These are phyloP conservation scores for Nycticryphes semicollaris DNA, from an alignment of 2,113 vertebrate species.

Conservation along the genomic window DNA sequence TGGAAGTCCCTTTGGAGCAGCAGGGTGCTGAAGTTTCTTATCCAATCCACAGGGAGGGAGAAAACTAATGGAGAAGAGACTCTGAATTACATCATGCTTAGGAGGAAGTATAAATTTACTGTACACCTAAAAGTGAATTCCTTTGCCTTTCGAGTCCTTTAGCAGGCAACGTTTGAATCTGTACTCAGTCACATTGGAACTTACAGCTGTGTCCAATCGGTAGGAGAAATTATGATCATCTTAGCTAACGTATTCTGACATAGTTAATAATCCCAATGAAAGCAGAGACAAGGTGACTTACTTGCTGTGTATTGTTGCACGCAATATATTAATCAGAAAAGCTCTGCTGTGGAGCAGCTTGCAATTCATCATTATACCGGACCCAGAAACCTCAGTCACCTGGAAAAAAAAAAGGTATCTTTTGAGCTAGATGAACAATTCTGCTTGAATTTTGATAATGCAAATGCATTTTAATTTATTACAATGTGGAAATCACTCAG, in stretches of 20 bases:
- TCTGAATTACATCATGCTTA: background rate
- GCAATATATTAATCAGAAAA: background rate
- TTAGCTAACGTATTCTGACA: background rate
- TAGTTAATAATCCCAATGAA: background rate
- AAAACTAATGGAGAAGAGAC: background rate
- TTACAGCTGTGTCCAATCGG: background rate
- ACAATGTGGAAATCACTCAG: background rate
- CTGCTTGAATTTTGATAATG: background rate
- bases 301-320: background rate
- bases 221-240: background rate
- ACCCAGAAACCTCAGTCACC: background rate
- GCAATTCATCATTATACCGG: background rate
- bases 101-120: background rate
- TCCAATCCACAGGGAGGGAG: background rate
- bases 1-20: background rate
- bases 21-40: background rate
- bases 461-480: background rate
- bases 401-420: background rate
- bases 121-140: background rate
- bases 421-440: background rate
- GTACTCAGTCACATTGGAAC: background rate
- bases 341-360: background rate
- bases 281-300: constrained; percentile 17
- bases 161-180: background rate
- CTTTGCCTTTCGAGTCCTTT: background rate